Percentiles rank a stretch among this genome's conserved stretches.
These are phyloP conservation scores for Rhabdomys pumilio DNA, from an alignment of 2,797 vertebrate genomes.

Conservation along the genomic window DNA sequence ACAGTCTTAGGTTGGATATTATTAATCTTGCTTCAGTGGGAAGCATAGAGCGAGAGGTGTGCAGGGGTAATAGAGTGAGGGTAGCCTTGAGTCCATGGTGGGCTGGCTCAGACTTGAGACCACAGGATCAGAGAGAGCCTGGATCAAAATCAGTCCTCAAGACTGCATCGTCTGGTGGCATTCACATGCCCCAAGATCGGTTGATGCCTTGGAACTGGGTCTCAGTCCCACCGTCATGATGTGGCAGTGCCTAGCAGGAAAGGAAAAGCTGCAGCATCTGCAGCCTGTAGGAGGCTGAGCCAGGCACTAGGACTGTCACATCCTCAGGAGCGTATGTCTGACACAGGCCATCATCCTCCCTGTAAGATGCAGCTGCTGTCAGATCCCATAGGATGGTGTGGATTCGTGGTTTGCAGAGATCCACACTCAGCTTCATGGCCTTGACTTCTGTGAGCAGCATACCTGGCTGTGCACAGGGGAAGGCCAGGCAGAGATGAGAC, in stretches of 20 bases:
- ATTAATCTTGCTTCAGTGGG: slow-evolving; percentile 72
- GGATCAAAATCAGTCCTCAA: not conserved
- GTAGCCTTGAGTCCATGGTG: slow-evolving; percentile 19
- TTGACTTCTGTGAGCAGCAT: not conserved
- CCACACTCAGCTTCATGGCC: not conserved
- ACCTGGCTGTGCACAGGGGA: not conserved
- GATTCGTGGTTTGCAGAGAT: not conserved
- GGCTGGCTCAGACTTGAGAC: not conserved
- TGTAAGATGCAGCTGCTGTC: not conserved
- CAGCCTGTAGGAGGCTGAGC: not conserved
- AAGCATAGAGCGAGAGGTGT: slow-evolving; percentile 80
- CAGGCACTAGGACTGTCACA: not conserved
- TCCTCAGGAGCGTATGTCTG: not conserved
- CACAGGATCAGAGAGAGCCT: not conserved
- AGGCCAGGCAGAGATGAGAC: not conserved
- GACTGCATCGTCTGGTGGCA: not conserved
- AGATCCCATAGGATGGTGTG: not conserved
- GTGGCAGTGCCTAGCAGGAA: not conserved
- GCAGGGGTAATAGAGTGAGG: slow-evolving; percentile 50
- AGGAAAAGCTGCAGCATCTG: not conserved
- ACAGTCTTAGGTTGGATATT: slow-evolving; percentile 82
- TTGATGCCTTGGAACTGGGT: not conserved
- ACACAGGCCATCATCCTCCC: too few species aligned
- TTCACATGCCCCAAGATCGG: not conserved
- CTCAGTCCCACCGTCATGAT: not conserved